A percentile compares a stretch with the other conserved stretches of the same genome.
phyloP scores from a whole-genome alignment of 2,113 vertebrate genomes.

The human region DNA sequence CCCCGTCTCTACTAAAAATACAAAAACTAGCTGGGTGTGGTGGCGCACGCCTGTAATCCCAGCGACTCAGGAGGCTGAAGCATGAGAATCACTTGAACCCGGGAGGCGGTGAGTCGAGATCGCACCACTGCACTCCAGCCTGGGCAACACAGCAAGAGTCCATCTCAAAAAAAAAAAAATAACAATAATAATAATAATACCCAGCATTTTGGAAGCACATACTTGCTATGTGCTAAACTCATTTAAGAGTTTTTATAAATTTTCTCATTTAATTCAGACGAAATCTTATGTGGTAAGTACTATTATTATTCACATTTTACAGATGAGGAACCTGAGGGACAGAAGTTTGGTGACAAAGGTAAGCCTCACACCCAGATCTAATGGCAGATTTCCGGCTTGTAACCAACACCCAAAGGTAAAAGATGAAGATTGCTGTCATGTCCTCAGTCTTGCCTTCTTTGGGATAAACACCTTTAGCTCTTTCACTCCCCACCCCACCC shows the following conservation, averaged over 20 bases:
- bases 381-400: neutral
- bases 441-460: neutral
- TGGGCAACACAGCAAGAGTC: no score
- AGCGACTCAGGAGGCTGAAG: no score
- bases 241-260: neutral
- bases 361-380: neutral
- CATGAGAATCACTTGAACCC: no score
- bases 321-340: neutral
- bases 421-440: neutral
- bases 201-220: neutral
- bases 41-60: no score
- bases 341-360: neutral
- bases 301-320: neutral
- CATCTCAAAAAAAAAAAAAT: no score
- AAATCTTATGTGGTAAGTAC: neutral
- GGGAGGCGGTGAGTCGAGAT: no score
- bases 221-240: neutral
- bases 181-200: neutral
- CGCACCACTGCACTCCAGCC: no score
- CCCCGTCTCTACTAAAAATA: no score
- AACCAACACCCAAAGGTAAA: neutral
- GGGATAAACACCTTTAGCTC: neutral
- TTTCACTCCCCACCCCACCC: neutral
- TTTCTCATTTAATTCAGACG: neutral
- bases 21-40: no score